Base-by-base conservation (phyloP, 1,140 invertebrate species). In the Frieseomelitta varia region DNA sequence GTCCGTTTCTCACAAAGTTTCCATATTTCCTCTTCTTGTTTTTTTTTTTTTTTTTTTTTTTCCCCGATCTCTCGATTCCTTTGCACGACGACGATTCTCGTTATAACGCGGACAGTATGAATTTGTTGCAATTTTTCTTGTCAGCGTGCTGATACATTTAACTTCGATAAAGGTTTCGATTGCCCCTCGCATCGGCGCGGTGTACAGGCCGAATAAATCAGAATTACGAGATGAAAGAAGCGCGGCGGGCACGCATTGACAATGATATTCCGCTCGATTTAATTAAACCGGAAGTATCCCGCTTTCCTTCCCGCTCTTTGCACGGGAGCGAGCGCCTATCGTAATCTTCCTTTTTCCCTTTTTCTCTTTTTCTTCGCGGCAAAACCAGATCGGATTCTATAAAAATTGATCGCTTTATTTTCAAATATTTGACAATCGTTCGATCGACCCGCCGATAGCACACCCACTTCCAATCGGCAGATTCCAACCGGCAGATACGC, bases 391-490 rank as follows among this genome's bases (percentile, higher is more conserved):
- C 21, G 27, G 19, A n/a, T 51, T 65, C 27, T 27, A 68, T 79
- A 79, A 68, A 78, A 68, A 68, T n/a, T 55, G 47, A 79, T 68
- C 55, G 11, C 77, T 34, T 53, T 21, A 53, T 79, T 79, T 55
- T 55, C 63, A 55, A 79, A 51, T 65, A 68, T 79, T 68, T 53
- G 63, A 79, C 77, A 19, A 79, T 68, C 77, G 77, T 53, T 55
- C 63, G 34, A 21, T 27, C 77, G 19, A 39, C 11, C 19, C 27
- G 51, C 24, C 39, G 47, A 75, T 58, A 30, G 30, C 55, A 30
- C 47, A 4, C 21, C 77, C 4, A 53, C 30, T 79, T 34, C 47
- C 61, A 68, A 55, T 68, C n/a, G 17, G 30, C 24, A 21, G 63
- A 55, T 53, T 19, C 51, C n/a, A 24, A 34, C 19, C 47, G 12